Evolutionary conservation across 2,888 invertebrate species (phyloP).

Genomic region (Drosophila pegasa): DNA sequence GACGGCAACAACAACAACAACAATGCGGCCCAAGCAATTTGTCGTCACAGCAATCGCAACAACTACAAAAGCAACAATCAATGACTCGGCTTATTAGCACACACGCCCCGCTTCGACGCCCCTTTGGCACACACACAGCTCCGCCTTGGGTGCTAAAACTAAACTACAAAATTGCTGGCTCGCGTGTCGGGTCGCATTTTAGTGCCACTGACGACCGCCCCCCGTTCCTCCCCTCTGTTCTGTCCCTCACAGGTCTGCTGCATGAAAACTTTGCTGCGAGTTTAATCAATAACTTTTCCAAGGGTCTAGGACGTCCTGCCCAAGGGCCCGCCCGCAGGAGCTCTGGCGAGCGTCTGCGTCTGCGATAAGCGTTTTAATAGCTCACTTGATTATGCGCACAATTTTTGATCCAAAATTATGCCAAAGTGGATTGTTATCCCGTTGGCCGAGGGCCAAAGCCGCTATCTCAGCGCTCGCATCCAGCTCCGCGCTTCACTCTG

Average conservation of each 20-base stretch:
- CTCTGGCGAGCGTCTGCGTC: slow-evolving; percentile 21
- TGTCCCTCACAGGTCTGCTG: not conserved
- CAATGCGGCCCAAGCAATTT: slow-evolving; percentile 39
- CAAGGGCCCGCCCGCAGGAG: slow-evolving; percentile 24
- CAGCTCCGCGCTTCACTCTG: slow-evolving; percentile 9
- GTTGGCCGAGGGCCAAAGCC: slow-evolving; percentile 56
- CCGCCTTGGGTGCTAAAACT: slow-evolving; percentile 70
- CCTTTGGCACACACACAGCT: slow-evolving; percentile 26
- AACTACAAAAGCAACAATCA: slow-evolving; percentile 44
- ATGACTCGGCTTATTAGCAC: slow-evolving; percentile 70
- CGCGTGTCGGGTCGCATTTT: slow-evolving; percentile 74
- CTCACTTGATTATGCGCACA: slow-evolving; percentile 55
- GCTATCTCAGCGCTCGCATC: slow-evolving; percentile 42
- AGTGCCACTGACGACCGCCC: slow-evolving; percentile 22
- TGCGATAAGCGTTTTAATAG: slow-evolving; percentile 73
- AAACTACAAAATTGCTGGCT: slow-evolving; percentile 76
- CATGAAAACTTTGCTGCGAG: slow-evolving; percentile 50
- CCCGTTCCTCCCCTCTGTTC: no score
- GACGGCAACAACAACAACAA: slow-evolving; percentile 8
- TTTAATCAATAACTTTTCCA: slow-evolving; percentile 73
- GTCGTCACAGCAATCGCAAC: slow-evolving; percentile 47
- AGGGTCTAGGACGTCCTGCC: slow-evolving; percentile 45
- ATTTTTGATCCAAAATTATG: slow-evolving; percentile 67
- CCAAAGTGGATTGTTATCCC: slow-evolving; percentile 66
- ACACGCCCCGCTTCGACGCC: slow-evolving; percentile 27